Base-by-base conservation (phyloP, 2,113 vertebrate genomes). In the Erpornis zantholeuca region DNA sequence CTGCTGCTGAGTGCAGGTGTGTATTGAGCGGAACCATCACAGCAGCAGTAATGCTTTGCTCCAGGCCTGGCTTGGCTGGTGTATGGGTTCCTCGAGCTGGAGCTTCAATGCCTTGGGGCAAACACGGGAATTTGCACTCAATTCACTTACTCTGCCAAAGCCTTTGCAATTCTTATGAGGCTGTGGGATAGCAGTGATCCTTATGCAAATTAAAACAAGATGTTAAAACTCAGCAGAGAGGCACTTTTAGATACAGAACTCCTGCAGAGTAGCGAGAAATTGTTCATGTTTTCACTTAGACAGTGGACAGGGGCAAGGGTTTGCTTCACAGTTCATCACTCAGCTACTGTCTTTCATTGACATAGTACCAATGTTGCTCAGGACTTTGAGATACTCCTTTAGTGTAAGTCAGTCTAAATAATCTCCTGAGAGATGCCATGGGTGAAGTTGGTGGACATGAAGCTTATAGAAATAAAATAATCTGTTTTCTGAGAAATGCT, bases 141-240 rank as follows among this genome's bases (percentile, higher is more conserved):
- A 66, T 75, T 64, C n/a, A 53, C 40, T 69, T 71, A 13, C 36
- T 68, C n/a, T 77, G 36, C 5, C 8, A 85, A 90, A 90, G 28
- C 11, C 57, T 96, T 79, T 85, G 73, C 79, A 94, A 90, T 72
- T 77, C 57, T 60, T 88, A 36, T 22, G 33, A 65, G 45, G 11
- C 70, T 64, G 36, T 71, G 47, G 20, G 18, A 24, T 27, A 61
- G 45, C 49, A 77, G 22, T 47, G 25, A 77, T 90, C 50, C 59
- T 73, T 21, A 57, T 17, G n/a, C 42, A 86, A 69, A 82, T 61
- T 80, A 82, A 90, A 90, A 22, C 3, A 76, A 69, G 61, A 33
- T 40, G 15, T 65, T 82, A 68, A 82, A 86, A 66, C 36, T 60
- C 59, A 56, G 25, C 5, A 42, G 42, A 82, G 33, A 45, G 36